Percentiles rank a stretch among this genome's conserved stretches.
Evolutionary conservation across 2,888 invertebrate species (phyloP).

Genomic region (Stenodera caucasica): DNA sequence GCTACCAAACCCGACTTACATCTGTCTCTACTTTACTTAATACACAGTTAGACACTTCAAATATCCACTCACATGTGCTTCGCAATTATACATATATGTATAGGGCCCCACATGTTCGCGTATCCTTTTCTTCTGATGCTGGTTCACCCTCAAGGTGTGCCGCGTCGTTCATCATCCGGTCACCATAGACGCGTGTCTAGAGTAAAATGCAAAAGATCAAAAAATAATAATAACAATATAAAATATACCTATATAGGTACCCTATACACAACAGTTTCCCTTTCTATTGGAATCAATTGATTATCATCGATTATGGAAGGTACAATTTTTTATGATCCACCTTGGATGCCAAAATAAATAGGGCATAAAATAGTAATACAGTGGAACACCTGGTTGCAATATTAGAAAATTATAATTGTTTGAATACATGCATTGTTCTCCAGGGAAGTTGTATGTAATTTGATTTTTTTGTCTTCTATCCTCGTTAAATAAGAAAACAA

Average conservation of each 20-base stretch:
- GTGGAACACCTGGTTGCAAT: conserved; percentile 19
- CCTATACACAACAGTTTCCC: neutral
- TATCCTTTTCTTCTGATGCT: conserved; percentile 19
- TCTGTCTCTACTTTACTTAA: conserved; percentile 38
- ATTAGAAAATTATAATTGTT: conserved; percentile 5
- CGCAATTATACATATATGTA: conserved; percentile 30
- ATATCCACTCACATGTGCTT: conserved; percentile 40
- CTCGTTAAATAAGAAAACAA: neutral
- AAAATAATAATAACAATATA: no score
- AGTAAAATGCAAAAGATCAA: conserved; percentile 7
- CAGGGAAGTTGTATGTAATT: conserved; percentile 18
- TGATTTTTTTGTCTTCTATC: neutral
- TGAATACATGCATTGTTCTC: conserved; percentile 13
- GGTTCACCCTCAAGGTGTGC: conserved; percentile 20
- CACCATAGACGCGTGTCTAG: conserved; percentile 15
- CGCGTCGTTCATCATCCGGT: conserved; percentile 13
- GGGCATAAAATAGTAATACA: conserved; percentile 15
- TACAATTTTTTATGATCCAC: conserved; percentile 19
- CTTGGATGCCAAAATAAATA: conserved; percentile 16
- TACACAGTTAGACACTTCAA: conserved; percentile 37
- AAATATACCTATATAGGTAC: conserved; percentile 1
- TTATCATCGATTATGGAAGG: neutral
- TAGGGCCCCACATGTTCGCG: conserved; percentile 18
- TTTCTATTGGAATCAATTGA: neutral
- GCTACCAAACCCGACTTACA: conserved; percentile 34